These are phyloP conservation scores for Eira barbara DNA, from an alignment of 2,113 vertebrate species.

Conservation along the genomic window DNA sequence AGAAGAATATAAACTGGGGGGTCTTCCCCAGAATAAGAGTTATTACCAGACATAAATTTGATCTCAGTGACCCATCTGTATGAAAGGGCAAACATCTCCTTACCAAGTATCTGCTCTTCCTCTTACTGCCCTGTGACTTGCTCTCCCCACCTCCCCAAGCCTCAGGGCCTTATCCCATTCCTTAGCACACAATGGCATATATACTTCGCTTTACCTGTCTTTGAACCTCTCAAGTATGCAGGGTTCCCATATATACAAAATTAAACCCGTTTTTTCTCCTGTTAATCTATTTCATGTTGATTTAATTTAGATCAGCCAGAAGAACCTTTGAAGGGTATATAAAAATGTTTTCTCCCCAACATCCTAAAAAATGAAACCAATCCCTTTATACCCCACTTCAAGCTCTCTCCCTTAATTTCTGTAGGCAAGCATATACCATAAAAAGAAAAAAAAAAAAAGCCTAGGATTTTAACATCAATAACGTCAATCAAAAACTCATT, in stretches of 20 bases:
- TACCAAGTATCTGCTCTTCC: not conserved
- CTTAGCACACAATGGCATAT: not conserved
- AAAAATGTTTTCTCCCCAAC: not conserved
- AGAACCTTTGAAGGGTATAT: not conserved
- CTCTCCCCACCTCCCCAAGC: not conserved
- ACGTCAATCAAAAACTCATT: not conserved
- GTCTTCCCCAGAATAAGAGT: not conserved
- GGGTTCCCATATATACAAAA: not conserved
- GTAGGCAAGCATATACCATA: not conserved
- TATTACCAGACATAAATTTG: not conserved
- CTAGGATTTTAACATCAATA: constrained; percentile 6
- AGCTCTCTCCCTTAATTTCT: not conserved
- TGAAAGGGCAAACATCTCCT: not conserved
- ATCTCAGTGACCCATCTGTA: not conserved
- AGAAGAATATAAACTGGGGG: not conserved
- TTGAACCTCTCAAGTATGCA: not conserved
- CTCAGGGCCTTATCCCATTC: not conserved
- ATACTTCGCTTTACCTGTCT: not conserved
- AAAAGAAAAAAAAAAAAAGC: not conserved
- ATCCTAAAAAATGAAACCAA: constrained; percentile 1
- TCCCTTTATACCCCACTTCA: not conserved
- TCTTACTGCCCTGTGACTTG: not conserved
- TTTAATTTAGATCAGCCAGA: not conserved
- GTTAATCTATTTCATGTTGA: not conserved
- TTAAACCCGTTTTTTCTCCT: not conserved